Evolutionary conservation across 2,797 vertebrate species (phyloP).

Genomic region (Pangasius macronema): DNA sequence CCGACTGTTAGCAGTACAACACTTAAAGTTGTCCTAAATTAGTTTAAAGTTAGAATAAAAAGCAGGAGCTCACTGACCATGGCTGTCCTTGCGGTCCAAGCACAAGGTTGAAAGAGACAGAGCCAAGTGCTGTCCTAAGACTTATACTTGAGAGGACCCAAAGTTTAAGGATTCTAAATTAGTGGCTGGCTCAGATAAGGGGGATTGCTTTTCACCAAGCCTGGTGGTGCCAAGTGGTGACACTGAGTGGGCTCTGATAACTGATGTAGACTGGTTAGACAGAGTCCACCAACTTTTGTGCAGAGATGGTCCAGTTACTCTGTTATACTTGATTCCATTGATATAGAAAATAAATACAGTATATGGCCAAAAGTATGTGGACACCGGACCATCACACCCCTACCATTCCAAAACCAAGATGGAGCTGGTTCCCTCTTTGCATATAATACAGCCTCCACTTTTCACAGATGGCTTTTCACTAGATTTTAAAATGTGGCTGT

Average conservation of each 20-base stretch:
- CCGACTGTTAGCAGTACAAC: slow-evolving; percentile 9
- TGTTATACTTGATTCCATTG: background rate
- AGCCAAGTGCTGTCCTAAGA: slow-evolving; percentile 58
- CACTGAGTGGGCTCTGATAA: slow-evolving; percentile 33
- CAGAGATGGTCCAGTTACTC: background rate
- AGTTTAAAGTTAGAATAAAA: slow-evolving; percentile 37
- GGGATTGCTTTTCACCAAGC: slow-evolving; percentile 73
- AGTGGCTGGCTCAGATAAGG: slow-evolving; percentile 76
- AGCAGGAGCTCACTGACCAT: slow-evolving; percentile 80
- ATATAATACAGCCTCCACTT: background rate
- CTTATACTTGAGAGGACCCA: slow-evolving; percentile 75
- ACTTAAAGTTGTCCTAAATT: background rate
- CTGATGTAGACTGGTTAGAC: slow-evolving; percentile 27
- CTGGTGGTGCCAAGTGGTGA: slow-evolving; percentile 64
- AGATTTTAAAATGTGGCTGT: background rate
- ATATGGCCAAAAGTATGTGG: background rate
- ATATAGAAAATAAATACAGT: background rate
- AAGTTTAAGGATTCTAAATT: slow-evolving; percentile 83
- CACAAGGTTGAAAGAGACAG: slow-evolving; percentile 68
- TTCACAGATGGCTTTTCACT: background rate
- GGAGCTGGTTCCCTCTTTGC: background rate
- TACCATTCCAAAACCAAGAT: background rate
- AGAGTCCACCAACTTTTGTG: background rate
- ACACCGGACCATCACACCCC: background rate
- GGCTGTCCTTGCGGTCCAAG: slow-evolving; percentile 62